These are phyloP conservation scores for Catotricha subobsoleta DNA, from an alignment of 2,888 invertebrate genomes.

Conservation along the genomic window DNA sequence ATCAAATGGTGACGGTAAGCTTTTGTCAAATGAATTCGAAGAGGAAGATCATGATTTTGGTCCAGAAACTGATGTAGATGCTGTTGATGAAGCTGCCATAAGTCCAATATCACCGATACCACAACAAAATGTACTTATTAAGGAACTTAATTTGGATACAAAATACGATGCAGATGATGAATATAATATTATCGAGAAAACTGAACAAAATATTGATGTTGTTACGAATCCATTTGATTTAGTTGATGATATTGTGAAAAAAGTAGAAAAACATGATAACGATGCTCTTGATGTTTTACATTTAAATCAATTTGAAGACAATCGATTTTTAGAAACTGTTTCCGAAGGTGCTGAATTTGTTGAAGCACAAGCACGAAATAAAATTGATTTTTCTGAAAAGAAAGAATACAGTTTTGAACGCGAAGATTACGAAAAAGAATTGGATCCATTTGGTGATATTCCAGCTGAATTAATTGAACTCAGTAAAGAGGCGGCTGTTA, in stretches of 20 bases:
- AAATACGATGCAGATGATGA: neutral
- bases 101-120: neutral
- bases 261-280: neutral
- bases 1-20: slow-evolving; percentile 28
- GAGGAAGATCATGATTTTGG: slow-evolving; percentile 50
- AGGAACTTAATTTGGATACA: neutral
- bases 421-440: slow-evolving; percentile 3
- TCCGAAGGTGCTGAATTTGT: neutral
- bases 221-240: neutral
- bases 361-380: slow-evolving; percentile 1
- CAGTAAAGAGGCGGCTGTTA: neutral
- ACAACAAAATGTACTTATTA: neutral
- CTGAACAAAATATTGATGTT: neutral
- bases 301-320: neutral
- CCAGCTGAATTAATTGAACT: no score
- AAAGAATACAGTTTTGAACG: slow-evolving; percentile 7
- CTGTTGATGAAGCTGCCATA: slow-evolving; percentile 32
- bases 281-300: neutral
- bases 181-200: neutral
- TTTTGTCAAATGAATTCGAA: slow-evolving; percentile 12
- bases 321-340: slow-evolving; percentile 1
- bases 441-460: no score
- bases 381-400: slow-evolving; percentile 8
- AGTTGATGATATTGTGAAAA: neutral
- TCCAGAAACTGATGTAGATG: slow-evolving; percentile 59